These are phyloP conservation scores for Aphyosemion australe DNA, from an alignment of 2,113 vertebrate genomes.

Conservation along the genomic window DNA sequence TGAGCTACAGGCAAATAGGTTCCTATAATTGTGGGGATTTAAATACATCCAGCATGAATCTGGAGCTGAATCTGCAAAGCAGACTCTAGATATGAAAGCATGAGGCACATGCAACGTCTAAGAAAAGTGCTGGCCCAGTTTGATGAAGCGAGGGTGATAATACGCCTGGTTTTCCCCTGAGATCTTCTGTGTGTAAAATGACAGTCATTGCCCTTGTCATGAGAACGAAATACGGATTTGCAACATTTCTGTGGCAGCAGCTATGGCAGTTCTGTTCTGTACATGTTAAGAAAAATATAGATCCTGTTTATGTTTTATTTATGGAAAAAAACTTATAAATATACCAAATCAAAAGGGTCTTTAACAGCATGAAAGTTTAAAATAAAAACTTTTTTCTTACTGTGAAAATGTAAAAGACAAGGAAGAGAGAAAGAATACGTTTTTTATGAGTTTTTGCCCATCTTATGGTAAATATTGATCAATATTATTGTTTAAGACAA, in stretches of 20 bases:
- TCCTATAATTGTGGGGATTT: slow-evolving; percentile 29
- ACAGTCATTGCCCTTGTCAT: slow-evolving; percentile 28
- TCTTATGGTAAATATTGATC: no score
- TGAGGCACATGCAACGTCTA: slow-evolving; percentile 37
- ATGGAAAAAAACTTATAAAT: no score
- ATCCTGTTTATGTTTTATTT: no score
- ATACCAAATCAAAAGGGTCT: no score
- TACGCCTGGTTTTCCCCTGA: slow-evolving; percentile 21
- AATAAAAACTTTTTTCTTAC: no score
- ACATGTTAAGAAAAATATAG: not conserved
- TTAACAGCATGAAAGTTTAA: no score
- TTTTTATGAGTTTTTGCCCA: no score
- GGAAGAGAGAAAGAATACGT: no score
- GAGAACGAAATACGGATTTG: slow-evolving; percentile 30
- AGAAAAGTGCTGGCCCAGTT: slow-evolving; percentile 41
- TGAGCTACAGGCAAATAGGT: slow-evolving; percentile 26
- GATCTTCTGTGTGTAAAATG: slow-evolving; percentile 39
- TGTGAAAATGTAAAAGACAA: no score
- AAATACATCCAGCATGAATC: slow-evolving; percentile 21
- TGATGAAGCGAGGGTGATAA: slow-evolving; percentile 30
- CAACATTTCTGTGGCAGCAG: slow-evolving; percentile 16
- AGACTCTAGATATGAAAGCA: slow-evolving; percentile 15
- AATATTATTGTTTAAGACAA: no score
- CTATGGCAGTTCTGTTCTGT: not conserved
- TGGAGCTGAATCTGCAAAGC: slow-evolving; percentile 27